Conservation (phyloP, 2,797 vertebrate genomes). For the Ambastaia sidthimunki region DNA sequence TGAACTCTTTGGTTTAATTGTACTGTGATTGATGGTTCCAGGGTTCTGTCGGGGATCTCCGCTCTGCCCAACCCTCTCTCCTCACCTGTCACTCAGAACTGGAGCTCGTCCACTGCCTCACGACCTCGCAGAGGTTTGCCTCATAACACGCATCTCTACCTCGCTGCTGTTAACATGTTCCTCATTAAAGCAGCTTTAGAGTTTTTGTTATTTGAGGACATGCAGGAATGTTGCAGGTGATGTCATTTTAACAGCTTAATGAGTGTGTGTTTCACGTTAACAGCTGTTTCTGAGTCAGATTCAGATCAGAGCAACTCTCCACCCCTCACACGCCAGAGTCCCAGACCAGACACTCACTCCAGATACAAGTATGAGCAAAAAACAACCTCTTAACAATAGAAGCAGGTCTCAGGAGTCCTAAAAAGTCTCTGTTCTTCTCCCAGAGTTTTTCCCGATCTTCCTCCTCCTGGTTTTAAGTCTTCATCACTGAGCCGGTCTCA, state of each 20-base stretch:
- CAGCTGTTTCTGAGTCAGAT: slow-evolving; percentile 78
- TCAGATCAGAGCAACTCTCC: slow-evolving; percentile 76
- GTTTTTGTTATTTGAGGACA: neutral
- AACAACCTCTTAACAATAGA: too few relatives aligned
- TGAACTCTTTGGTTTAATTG: neutral
- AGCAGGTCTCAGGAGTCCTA: too few relatives aligned
- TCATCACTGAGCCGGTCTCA: slow-evolving; percentile 69
- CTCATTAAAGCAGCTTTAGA: neutral
- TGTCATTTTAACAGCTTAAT: neutral
- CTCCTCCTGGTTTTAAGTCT: slow-evolving; percentile 55
- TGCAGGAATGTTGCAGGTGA: neutral
- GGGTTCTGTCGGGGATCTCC: slow-evolving; percentile 74
- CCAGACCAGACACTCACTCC: slow-evolving; percentile 60
- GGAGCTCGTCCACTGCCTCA: slow-evolving; percentile 67
- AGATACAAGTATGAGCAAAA: slow-evolving; percentile 76
- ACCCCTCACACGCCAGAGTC: slow-evolving; percentile 63
- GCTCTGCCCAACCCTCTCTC: slow-evolving; percentile 74
- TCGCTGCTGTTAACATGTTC: neutral
- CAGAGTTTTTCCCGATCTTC: slow-evolving; percentile 77
- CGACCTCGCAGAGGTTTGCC: slow-evolving; percentile 69
- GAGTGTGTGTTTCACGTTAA: neutral
- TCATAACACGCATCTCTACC: neutral
- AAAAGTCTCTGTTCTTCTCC: slow-evolving; percentile 13
- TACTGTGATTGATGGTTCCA: slow-evolving; percentile 45
- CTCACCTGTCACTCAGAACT: slow-evolving; percentile 68